These are phyloP conservation scores for Cerastis leucographa DNA, from an alignment of 2,888 invertebrate genomes.

Conservation along the genomic window DNA sequence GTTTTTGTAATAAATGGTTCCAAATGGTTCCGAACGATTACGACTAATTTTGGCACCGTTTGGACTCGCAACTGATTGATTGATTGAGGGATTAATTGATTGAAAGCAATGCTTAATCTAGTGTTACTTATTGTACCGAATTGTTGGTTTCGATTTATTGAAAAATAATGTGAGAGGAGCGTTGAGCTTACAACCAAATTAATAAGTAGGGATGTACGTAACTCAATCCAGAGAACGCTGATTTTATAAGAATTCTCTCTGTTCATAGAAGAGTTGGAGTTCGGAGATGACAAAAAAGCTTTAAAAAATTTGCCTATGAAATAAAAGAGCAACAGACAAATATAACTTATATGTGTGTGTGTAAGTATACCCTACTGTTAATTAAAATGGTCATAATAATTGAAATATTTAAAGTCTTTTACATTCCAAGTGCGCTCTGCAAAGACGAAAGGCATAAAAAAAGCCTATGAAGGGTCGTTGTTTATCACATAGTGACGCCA, in stretches of 20 bases:
- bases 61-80: constrained; percentile 31
- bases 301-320: background rate
- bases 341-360: background rate
- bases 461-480: background rate
- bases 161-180: background rate
- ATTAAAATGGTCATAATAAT: background rate
- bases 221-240: background rate
- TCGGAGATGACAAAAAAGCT: background rate
- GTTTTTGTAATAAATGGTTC: constrained; percentile 29
- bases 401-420: background rate
- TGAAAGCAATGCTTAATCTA: constrained; percentile 51
- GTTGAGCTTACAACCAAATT: background rate
- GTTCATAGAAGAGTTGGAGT: background rate
- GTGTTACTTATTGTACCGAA: constrained; percentile 20
- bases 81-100: constrained; percentile 53
- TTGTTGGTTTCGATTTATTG: background rate
- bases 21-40: constrained; percentile 30
- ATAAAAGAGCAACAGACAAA: background rate
- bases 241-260: background rate
- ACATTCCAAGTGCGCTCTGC: background rate
- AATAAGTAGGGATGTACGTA: background rate
- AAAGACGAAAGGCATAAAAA: background rate
- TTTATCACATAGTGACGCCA: background rate
- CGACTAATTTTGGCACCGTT: constrained; percentile 30
- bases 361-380: background rate